Evolutionary conservation across 2,797 vertebrate species (phyloP), one percentile per base, ranked within the genome.

Genomic region (Sitta carolinensis): DNA sequence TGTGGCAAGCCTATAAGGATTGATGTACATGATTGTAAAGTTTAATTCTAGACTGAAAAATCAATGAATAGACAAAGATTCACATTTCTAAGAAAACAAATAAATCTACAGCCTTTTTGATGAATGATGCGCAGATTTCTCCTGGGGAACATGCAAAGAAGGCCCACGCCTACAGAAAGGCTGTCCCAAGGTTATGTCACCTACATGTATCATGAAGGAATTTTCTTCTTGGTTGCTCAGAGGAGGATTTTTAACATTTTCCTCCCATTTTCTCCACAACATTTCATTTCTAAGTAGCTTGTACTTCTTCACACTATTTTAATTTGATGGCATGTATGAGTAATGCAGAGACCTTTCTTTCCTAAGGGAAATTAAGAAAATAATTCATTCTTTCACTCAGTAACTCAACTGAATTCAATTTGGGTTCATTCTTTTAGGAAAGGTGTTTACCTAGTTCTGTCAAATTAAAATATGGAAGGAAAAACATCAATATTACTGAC

Each of bases 301-400:
- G 11, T 76, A 81, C 14, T 85, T 70, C 72, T 94, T 94, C 79
- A 88, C 79, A 78, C 34, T 11, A 0, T 84, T 93, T 92, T 79
- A 93, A 42, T 90, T 84, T 92, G 87, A 85, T 86, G 62, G 50
- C 34, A n/a, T 25, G 30, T 86, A 84, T 4, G 0, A 78, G 62
- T 91, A 95, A 93, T 78, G 72, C 76, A 67, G 82, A 92, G 59
- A 86, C 51, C 29, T 94, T 89, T 85, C 26, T 73, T 93, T 93
- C 94, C 91, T 92, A 52, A 38, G 85, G 94, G 76, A 96, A 96
- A 96, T 96, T 63, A 92, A 70, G 58, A 91, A 92, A 94, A 94
- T 75, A 87, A 90, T 95, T 94, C 51, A 91, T 92, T 95, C 62
- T 95, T 94, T 93, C 25, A 4, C 76, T 81, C 62, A 55, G 69